Evolutionary conservation across 2,113 vertebrate species (phyloP), one percentile per base, ranked within the genome.

Genomic region (Hyperoodon ampullatus): DNA sequence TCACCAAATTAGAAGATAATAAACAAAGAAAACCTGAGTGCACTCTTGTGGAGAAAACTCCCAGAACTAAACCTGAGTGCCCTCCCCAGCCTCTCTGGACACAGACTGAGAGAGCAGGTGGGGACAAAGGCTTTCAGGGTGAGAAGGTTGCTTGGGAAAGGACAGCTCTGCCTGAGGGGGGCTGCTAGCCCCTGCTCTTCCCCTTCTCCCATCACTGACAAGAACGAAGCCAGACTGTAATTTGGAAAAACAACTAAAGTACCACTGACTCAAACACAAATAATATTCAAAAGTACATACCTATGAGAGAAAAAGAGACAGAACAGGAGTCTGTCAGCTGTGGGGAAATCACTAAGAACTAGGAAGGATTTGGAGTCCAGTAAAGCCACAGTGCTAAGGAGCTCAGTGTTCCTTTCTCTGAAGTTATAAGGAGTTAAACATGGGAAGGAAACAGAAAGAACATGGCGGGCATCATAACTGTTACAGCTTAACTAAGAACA

Each of bases 131-230:
- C 12, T 35, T 9, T 35, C 2, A 9, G 50, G 24, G 9, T 60
- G 8, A 42, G 42, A 55, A 58, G 50, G 28, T 28, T 19, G 11
- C 7, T 42, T 60, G n/a, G n/a, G 6, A 78, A 66, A 90, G 10
- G 21, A 21, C 12, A n/a, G 26, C 9, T 24, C 14, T 1, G 1
- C 1, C 2, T 5, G 0, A n/a, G 6, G n/a, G 63, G 10, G 24
- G 26, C 35, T 9, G 60, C 10, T 53, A 23, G 30, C 10, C 11
- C 6, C 70, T 24, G 65, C 24, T 55, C 28, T 72, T 13, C 21
- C 19, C 13, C 26, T 15, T 6, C 33, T 6, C 33, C 39, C 2
- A 39, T 8, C 16, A 8, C 26, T 33, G 14, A 6, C n/a, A 47
- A 86, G n/a, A 93, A 68, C 2, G 10, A 55, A 55, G 33, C 9